phyloP scores from a whole-genome alignment of 2,888 invertebrate genomes.

The Cheilosia urbana region DNA sequence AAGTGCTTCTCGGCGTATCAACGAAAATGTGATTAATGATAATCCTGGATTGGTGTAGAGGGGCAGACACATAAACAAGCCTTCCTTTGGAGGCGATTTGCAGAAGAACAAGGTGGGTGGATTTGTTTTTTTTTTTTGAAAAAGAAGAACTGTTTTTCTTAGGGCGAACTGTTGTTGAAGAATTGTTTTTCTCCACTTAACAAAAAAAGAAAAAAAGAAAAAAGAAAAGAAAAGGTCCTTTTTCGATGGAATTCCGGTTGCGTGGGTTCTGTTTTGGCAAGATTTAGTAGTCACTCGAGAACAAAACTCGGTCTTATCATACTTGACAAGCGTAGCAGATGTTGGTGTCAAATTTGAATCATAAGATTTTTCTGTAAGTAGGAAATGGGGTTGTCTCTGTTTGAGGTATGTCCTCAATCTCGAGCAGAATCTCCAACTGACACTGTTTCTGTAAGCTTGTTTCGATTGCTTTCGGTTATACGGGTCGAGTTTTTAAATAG shows the following conservation, averaged over 20 bases:
- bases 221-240: neutral
- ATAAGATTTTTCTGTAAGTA: no score
- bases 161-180: constrained; percentile 49
- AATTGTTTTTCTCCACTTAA: constrained; percentile 2
- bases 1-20: constrained; percentile 37
- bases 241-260: constrained; percentile 11
- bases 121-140: constrained; percentile 6
- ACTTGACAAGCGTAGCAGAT: constrained; percentile 25
- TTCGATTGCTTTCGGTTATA: no score
- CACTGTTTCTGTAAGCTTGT: no score
- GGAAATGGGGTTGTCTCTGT: no score
- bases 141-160: constrained; percentile 1
- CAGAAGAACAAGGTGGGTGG: constrained; percentile 46
- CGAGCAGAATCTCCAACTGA: no score
- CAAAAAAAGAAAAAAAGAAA: no score
- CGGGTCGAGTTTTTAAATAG: no score
- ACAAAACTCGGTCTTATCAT: neutral
- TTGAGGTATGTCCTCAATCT: no score
- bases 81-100: constrained; percentile 1
- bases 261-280: constrained; percentile 5
- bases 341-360: neutral
- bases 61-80: constrained; percentile 51
- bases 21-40: constrained; percentile 66
- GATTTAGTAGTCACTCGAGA: neutral
- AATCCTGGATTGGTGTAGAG: constrained; percentile 50